Evolutionary conservation across 1,140 invertebrate species (phyloP), one percentile per base, ranked within the genome.

Genomic region (Anoplophora glabripennis): DNA sequence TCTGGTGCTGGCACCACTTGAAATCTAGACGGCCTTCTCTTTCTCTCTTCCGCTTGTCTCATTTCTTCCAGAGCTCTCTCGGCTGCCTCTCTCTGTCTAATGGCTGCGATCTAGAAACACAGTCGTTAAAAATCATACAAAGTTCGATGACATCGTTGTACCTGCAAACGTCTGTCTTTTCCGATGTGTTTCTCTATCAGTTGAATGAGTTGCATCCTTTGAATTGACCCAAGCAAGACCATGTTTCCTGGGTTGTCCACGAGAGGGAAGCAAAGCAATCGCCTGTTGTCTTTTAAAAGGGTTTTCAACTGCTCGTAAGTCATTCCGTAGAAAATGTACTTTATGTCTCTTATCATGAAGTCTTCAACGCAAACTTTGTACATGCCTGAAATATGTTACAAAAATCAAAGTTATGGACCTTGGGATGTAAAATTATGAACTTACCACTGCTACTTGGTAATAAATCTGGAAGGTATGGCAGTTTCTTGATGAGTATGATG

Each of bases 401-500:
- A 15, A 15, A 15, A 15, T 12, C 14, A 3, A 10, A 45, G 18
- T 10, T 45, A 14, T 10, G 12, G 10, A 12, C 38, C 4, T 40
- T 40, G 21, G 2, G 21, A 5, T 28, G 21, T 28, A 5, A n/a
- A n/a, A n/a, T n/a, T n/a, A n/a, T n/a, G n/a, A 37, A 28, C 63
- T 64, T 59, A 59, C 88, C 88, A 71, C 88, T 89, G 68, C 87
- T 88, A 15, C 89, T 90, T 0, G 90, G 89, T 8, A 93, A 75
- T 40, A 94, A 82, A 69, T 94, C 90, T 1, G 96, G 97, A 44
- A 99, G 77, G 78, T 98, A 99, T 0, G 97, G 97, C 64, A 99
- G 79, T 73, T 95, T 94, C 78, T 99, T 99, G 68, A 99, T 95
- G 59, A 95, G 81, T 63, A 99, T 98, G 69, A 99, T 99, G 74